These are phyloP conservation scores for Sinohyriopsis cumingii DNA, from an alignment of 2,888 invertebrate species.

Conservation along the genomic window DNA sequence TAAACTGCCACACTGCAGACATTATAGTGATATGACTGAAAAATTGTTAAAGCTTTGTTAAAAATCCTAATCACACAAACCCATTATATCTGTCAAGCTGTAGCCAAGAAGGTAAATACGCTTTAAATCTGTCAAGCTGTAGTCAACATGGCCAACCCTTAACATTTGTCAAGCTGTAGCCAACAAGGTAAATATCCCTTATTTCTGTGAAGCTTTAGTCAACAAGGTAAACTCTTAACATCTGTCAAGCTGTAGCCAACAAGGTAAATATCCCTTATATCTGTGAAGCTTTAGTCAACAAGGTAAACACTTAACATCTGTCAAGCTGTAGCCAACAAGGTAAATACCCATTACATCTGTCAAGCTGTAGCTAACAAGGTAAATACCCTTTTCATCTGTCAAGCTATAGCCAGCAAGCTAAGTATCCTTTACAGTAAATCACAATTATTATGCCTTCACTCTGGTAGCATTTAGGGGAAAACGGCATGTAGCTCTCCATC, in stretches of 20 bases:
- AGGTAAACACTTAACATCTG: neutral
- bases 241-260: slow-evolving; percentile 46
- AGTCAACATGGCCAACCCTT: neutral
- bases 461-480: no score
- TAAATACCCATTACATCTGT: slow-evolving; percentile 24
- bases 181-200: slow-evolving; percentile 41
- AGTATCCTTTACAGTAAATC: no score
- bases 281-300: neutral
- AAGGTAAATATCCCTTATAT: slow-evolving; percentile 37
- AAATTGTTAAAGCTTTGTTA: no score
- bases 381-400: neutral
- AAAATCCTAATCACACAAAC: no score
- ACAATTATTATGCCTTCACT: no score
- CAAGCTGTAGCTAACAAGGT: slow-evolving; percentile 53
- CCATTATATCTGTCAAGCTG: neutral
- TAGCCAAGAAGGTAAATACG: slow-evolving; percentile 29
- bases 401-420: neutral
- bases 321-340: neutral
- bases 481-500: no score
- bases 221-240: slow-evolving; percentile 3
- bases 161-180: slow-evolving; percentile 49
- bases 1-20: no score
- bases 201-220: neutral
- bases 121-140: no score
- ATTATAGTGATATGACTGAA: no score